A percentile compares a stretch with the other conserved stretches of the same genome.
phyloP scores from a whole-genome alignment of 2,113 vertebrate genomes.

The Cisticola juncidis region DNA sequence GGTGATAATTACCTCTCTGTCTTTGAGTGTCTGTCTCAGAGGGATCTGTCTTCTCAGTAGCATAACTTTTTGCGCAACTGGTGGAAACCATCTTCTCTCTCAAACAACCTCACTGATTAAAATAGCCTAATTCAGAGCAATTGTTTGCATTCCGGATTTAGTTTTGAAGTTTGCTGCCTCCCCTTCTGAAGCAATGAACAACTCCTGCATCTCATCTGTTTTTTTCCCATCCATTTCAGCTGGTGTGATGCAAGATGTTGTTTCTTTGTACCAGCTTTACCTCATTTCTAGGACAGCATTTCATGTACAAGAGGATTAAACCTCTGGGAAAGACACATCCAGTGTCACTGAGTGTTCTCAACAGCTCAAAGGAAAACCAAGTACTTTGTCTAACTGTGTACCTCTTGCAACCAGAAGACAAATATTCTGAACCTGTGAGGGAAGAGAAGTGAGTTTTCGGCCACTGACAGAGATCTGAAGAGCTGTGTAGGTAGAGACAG shows the following conservation, averaged over 20 bases:
- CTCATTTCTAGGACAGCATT: not conserved
- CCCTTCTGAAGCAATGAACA: conserved; percentile 8
- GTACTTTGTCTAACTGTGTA: not conserved
- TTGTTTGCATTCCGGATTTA: not conserved
- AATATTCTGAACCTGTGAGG: not conserved
- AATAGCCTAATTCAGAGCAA: not conserved
- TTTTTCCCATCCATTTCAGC: not conserved
- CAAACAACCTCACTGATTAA: not conserved
- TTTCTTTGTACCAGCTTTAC: not conserved
- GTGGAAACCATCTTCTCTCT: conserved; percentile 1
- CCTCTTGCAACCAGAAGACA: not conserved
- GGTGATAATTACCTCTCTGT: conserved; percentile 47
- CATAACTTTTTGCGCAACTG: not conserved
- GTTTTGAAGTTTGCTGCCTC: not conserved
- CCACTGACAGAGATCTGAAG: not conserved
- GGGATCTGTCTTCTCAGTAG: not conserved
- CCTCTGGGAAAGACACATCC: not conserved
- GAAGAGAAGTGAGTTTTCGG: not conserved
- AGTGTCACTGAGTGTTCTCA: not conserved
- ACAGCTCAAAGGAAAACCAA: not conserved
- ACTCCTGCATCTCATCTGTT: not conserved
- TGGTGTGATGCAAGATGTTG: not conserved
- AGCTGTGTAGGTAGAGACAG: not conserved
- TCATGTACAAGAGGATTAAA: not conserved
- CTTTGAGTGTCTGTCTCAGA: conserved; percentile 2